Evolutionary conservation across 2,888 invertebrate species (phyloP).

Genomic region (Habroteleia sp.): DNA sequence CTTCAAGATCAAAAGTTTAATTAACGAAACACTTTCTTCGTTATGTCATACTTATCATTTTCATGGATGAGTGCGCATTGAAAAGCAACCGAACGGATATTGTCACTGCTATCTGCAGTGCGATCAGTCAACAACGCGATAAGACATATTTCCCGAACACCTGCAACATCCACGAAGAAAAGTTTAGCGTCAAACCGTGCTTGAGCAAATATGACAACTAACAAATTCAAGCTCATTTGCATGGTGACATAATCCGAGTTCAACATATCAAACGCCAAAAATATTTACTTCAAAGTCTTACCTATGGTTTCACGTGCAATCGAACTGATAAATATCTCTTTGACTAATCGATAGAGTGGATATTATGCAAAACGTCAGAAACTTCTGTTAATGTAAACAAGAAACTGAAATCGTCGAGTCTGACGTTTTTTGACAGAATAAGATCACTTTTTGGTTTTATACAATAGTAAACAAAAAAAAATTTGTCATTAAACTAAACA

Average conservation of each 20-base stretch:
- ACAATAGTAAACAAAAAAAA: too few species aligned
- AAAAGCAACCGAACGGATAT: slow-evolving; percentile 21
- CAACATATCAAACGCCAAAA: slow-evolving; percentile 20
- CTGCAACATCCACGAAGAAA: slow-evolving; percentile 11
- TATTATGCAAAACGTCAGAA: too few species aligned
- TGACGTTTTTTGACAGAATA: too few species aligned
- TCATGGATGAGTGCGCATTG: neutral
- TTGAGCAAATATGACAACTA: slow-evolving; percentile 4
- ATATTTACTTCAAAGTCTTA: too few species aligned
- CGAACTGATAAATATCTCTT: too few species aligned
- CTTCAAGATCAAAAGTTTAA: too few species aligned
- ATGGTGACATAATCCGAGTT: slow-evolving; percentile 25
- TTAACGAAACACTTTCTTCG: slow-evolving; percentile 17
- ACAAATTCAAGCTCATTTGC: slow-evolving; percentile 26
- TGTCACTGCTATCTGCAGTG: slow-evolving; percentile 19
- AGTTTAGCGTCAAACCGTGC: neutral
- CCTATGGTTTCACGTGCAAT: too few species aligned
- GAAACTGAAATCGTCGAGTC: too few species aligned
- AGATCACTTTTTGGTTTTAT: too few species aligned
- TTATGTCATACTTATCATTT: slow-evolving; percentile 10
- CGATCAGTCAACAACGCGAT: slow-evolving; percentile 24
- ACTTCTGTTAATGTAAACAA: too few species aligned
- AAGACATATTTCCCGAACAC: slow-evolving; percentile 27
- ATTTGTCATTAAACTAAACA: too few species aligned
- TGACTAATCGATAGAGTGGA: too few species aligned